Evolutionary conservation across 2,113 vertebrate genomes (phyloP), one percentile per base, ranked within the genome.

Genomic region (Chaetorhynchus papuensis): DNA sequence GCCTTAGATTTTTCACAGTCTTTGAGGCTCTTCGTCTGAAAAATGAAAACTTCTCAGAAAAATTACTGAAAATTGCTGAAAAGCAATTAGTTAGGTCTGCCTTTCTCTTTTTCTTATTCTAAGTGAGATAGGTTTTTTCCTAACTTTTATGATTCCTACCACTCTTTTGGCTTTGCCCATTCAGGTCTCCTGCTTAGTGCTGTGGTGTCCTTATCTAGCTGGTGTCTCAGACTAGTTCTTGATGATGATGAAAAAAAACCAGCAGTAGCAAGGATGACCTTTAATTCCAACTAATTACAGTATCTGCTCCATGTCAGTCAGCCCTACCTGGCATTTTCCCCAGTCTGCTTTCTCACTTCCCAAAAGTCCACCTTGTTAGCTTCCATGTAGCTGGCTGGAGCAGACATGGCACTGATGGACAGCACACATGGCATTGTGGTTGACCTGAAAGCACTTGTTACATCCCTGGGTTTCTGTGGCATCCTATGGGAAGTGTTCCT

Each of bases 391-490:
- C 37, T 82, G 75, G n/a, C 49, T 44, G 50, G 15, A 69, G 13
- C 3, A 45, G 50, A 7, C 1, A 0, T 35, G 17, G 45, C 50
- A 13, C 28, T 61, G 57, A 60, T 10, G 30, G 70, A 42, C 42
- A 37, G 33, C 0, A 2, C 21, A 3, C 2, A 0, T 1, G 11
- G 33, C 49, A 10, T n/a, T 61, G 30, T 17, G 22, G 19, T 39
- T 77, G 8, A 35, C 44, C 45, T 80, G 68, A 31, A 70, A 54
- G 33, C 27, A 22, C 59, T 85, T 56, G 27, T 53, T 52, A 45
- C 4, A 4, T 63, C 50, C 23, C 31, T 63, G 13, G 1, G 0
- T 74, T 85, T 74, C 50, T 21, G 4, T 75, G 45, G 41, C 1
- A 6, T 49, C 68, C 54, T 54, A 4, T 70, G 35, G 52, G 50